Percentiles rank a stretch among this genome's conserved stretches.
Conservation (phyloP, 2,113 vertebrate species). For the Sylvicapra grimmia region DNA sequence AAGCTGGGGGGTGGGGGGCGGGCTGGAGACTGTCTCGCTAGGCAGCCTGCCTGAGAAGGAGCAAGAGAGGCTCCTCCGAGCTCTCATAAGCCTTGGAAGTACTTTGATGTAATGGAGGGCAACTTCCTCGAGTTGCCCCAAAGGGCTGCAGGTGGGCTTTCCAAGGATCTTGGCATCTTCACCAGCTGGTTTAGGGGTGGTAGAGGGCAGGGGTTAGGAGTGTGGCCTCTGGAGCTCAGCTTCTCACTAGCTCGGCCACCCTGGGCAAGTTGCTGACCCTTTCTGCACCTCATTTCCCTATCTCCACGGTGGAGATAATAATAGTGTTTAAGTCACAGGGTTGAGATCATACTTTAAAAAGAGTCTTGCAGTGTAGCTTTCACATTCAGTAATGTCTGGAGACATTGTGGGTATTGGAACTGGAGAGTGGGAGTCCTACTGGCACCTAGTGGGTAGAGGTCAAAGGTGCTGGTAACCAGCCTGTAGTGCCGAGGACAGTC, state of each 20-base stretch:
- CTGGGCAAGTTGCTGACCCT: too few relatives aligned
- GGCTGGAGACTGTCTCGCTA: not conserved
- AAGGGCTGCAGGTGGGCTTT: not conserved
- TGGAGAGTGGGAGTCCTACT: not conserved
- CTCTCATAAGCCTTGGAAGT: not conserved
- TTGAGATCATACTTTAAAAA: not conserved
- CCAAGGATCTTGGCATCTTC: too few relatives aligned
- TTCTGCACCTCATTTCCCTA: not conserved
- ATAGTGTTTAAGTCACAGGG: not conserved
- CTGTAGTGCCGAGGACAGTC: too few relatives aligned
- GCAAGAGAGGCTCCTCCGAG: not conserved
- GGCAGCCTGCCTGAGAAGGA: not conserved
- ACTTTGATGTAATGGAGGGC: not conserved
- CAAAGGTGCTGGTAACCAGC: not conserved
- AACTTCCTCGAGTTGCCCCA: not conserved
- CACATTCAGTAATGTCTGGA: not conserved
- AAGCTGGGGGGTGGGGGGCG: rapidly evolving
- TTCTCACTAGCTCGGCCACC: rapidly evolving
- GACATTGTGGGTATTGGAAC: not conserved
- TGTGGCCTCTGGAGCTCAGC: not conserved
- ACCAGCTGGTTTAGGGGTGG: not conserved
- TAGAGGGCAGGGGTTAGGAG: too few relatives aligned
- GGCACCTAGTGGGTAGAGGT: not conserved
- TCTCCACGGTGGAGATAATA: not conserved
- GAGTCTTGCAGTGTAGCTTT: not conserved